Evolutionary conservation across 2,888 invertebrate species (phyloP).

Genomic region (Leucoma salicis): DNA sequence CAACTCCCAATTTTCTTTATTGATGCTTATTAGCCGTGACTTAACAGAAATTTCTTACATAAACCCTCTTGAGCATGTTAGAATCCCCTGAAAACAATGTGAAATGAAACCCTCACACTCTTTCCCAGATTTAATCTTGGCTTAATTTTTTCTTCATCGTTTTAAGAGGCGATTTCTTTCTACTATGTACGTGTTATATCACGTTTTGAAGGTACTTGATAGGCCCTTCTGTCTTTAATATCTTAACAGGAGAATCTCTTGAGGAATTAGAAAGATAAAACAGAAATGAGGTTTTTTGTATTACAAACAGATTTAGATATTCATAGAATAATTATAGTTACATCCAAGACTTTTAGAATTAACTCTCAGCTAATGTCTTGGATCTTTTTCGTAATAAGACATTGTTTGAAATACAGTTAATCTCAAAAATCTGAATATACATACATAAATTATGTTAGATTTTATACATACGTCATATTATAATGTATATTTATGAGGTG

Average conservation of each 20-base stretch:
- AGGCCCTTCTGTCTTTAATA: conserved; percentile 48
- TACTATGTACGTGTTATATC: conserved; percentile 45
- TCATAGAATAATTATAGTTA: conserved; percentile 31
- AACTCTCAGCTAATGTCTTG: conserved; percentile 11
- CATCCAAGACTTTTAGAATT: conserved; percentile 17
- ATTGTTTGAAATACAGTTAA: no score
- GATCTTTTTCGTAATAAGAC: no score
- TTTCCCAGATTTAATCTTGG: conserved; percentile 44
- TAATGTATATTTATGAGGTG: no score
- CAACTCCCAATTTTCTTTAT: conserved; percentile 19
- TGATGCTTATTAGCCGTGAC: conserved; percentile 24
- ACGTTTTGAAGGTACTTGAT: conserved; percentile 38
- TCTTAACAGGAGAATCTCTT: conserved; percentile 47
- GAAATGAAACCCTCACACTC: conserved; percentile 34
- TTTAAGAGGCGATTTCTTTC: conserved; percentile 28
- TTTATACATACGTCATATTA: no score
- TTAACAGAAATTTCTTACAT: conserved; percentile 24
- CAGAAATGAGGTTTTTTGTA: conserved; percentile 36
- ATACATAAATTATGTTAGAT: no score
- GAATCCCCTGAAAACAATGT: conserved; percentile 43
- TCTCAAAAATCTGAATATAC: no score
- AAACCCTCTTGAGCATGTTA: conserved; percentile 34
- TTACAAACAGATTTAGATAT: conserved; percentile 21
- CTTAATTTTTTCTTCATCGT: conserved; percentile 37
- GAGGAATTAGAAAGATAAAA: conserved; percentile 41